Evolutionary conservation across 2,113 vertebrate genomes (phyloP).

Genomic region (Nesogale talazaci): DNA sequence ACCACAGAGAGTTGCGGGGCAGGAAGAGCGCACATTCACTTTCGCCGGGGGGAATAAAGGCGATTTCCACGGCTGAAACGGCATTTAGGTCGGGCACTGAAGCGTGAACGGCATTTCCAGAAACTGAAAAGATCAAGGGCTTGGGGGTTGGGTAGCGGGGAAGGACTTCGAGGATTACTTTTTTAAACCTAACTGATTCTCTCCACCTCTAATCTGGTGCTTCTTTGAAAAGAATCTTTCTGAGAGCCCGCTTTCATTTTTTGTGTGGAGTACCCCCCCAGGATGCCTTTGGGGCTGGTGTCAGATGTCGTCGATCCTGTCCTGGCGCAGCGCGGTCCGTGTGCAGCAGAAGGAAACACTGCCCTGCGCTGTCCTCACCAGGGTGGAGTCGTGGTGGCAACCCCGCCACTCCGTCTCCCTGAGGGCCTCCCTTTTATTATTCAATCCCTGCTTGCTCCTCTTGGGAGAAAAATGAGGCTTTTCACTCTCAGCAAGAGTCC

Average conservation of each 20-base stretch:
- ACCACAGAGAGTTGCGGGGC: not conserved
- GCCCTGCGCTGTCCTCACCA: no score
- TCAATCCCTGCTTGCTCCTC: no score
- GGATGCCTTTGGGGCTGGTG: not conserved
- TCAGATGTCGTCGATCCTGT: no score
- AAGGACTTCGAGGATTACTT: not conserved
- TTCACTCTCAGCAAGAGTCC: no score
- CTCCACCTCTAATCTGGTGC: not conserved
- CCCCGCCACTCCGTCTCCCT: no score
- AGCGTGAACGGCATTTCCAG: not conserved
- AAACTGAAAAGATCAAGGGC: conserved; percentile 18
- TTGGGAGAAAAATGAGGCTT: no score
- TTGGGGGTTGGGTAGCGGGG: not conserved
- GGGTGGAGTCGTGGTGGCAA: no score
- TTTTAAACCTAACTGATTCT: conserved; percentile 5
- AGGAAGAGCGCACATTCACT: not conserved
- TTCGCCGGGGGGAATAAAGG: not conserved
- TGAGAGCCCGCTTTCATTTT: not conserved
- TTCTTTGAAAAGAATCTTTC: not conserved
- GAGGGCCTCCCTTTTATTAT: no score
- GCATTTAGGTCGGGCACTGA: not conserved
- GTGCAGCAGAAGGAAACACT: no score
- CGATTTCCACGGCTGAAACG: not conserved
- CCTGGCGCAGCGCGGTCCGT: not conserved
- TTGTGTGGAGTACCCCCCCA: not conserved